Evolutionary conservation across 2,888 invertebrate genomes (phyloP).

Genomic region (Parascotia fuliginaria): DNA sequence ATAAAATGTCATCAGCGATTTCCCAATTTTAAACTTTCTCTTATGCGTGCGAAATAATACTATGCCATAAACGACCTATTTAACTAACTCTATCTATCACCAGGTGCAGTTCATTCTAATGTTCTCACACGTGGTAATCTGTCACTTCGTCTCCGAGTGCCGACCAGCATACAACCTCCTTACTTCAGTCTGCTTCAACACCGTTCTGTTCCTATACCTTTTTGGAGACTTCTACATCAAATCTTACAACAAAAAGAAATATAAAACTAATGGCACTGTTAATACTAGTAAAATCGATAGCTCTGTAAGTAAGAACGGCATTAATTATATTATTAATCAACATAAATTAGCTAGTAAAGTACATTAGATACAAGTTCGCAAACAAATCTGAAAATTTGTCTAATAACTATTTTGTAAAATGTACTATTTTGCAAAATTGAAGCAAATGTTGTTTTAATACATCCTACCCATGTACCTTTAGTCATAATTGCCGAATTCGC

Average conservation of each 20-base stretch:
- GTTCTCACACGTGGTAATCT: constrained; percentile 47
- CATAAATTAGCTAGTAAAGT: constrained; percentile 40
- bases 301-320: constrained; percentile 27
- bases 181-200: constrained; percentile 43
- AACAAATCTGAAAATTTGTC: no score
- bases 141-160: constrained; percentile 49
- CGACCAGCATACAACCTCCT: constrained; percentile 50
- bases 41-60: no score
- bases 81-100: constrained; percentile 12
- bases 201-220: constrained; percentile 53
- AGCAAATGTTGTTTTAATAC: no score
- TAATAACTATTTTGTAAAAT: no score
- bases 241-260: constrained; percentile 40
- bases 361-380: no score
- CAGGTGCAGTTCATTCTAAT: constrained; percentile 61
- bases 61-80: no score
- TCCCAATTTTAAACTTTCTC: no score
- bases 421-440: no score
- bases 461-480: no score
- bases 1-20: no score
- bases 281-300: constrained; percentile 13
- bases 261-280: constrained; percentile 14
- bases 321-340: constrained; percentile 32
- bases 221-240: constrained; percentile 59
- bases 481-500: no score